Evolutionary conservation across 2,113 vertebrate genomes (phyloP).

Genomic region (Coregonus clupeaformis): DNA sequence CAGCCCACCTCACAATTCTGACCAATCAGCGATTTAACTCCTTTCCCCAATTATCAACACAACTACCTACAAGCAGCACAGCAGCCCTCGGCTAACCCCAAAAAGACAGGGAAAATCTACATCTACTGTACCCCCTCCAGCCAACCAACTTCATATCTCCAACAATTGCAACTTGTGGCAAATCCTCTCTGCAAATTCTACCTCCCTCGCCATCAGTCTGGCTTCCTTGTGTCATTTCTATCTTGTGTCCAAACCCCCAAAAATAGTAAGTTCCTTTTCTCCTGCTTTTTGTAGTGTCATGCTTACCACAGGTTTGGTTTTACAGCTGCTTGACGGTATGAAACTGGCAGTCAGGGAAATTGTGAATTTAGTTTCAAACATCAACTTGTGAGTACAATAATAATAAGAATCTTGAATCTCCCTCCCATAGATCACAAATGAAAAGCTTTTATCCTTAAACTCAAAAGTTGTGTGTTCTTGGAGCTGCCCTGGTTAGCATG

Average conservation of each 20-base stretch:
- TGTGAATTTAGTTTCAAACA: neutral
- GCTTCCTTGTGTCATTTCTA: slow-evolving; percentile 98
- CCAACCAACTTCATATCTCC: slow-evolving; percentile 85
- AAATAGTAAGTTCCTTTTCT: slow-evolving; percentile 98
- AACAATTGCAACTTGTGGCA: slow-evolving; percentile 96
- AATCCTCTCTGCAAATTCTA: slow-evolving; percentile 99
- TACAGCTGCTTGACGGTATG: slow-evolving; percentile 82
- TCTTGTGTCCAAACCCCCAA: slow-evolving; percentile 95
- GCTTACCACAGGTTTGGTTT: slow-evolving; percentile 76
- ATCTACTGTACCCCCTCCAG: slow-evolving; percentile 70
- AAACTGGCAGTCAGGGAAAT: slow-evolving; percentile 45
- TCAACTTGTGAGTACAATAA: neutral
- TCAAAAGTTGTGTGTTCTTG: slow-evolving; percentile 38
- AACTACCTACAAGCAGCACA: slow-evolving; percentile 96
- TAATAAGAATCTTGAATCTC: slow-evolving; percentile 23
- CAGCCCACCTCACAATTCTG: slow-evolving; percentile 90
- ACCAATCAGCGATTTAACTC: slow-evolving; percentile 89
- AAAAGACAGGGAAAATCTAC: slow-evolving; percentile 96
- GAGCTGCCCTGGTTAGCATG: slow-evolving; percentile 25
- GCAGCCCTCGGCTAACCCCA: slow-evolving; percentile 96
- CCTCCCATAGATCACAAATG: slow-evolving; percentile 25
- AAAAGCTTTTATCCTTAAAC: slow-evolving; percentile 38
- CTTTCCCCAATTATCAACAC: slow-evolving; percentile 91
- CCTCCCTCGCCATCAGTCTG: slow-evolving; percentile 98
- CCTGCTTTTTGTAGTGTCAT: slow-evolving; percentile 88